Evolutionary conservation across 1,140 invertebrate genomes (phyloP).

Genomic region (Bombus balteatus): DNA sequence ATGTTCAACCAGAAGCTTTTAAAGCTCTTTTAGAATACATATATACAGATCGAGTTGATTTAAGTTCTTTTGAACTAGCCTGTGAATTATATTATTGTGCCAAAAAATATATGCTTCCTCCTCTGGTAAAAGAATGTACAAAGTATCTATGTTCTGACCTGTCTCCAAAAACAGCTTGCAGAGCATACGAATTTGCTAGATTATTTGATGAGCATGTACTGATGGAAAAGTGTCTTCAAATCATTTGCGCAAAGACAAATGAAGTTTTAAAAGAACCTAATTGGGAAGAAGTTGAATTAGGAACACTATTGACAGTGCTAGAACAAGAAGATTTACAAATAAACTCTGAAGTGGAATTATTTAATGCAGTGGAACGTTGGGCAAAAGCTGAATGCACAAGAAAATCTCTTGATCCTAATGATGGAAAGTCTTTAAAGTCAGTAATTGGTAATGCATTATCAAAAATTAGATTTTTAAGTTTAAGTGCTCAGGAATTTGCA

Average conservation of each 20-base stretch:
- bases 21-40: conserved; percentile 91
- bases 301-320: conserved; percentile 89
- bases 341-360: conserved; percentile 89
- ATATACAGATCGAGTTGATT: conserved; percentile 90
- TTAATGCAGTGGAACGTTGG: conserved; percentile 88
- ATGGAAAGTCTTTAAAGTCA: conserved; percentile 77
- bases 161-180: conserved; percentile 90
- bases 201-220: conserved; percentile 91
- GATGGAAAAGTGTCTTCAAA: conserved; percentile 90
- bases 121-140: conserved; percentile 91
- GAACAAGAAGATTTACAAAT: conserved; percentile 89
- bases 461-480: conserved; percentile 89
- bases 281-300: conserved; percentile 89
- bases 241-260: conserved; percentile 89
- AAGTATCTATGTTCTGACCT: conserved; percentile 91
- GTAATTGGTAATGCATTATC: conserved; percentile 85
- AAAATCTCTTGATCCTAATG: conserved; percentile 73
- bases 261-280: conserved; percentile 89
- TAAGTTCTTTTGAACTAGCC: conserved; percentile 91
- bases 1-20: conserved; percentile 93
- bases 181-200: conserved; percentile 92
- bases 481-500: conserved; percentile 91
- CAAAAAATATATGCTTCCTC: conserved; percentile 93
- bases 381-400: conserved; percentile 80
- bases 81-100: conserved; percentile 93